phyloP scores from a whole-genome alignment of 2,888 invertebrate species.

The Diaphora mendica region DNA sequence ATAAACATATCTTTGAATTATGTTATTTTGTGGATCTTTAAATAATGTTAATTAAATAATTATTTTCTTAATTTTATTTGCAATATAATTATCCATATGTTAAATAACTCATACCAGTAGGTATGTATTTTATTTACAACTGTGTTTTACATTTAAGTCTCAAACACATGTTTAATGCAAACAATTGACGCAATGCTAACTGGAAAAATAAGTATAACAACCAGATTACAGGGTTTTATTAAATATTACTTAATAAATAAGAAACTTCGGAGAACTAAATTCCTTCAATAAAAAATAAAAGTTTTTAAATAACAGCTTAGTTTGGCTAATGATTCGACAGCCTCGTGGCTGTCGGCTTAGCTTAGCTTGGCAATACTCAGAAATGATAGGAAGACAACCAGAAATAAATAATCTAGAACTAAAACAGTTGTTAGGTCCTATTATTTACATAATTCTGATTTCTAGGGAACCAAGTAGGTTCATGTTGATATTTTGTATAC shows the following conservation, averaged over 20 bases:
- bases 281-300: not conserved
- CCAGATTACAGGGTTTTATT: not conserved
- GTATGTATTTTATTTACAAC: not conserved
- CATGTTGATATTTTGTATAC: not conserved
- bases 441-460: not conserved
- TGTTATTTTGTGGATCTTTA: no score
- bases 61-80: not conserved
- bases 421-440: not conserved
- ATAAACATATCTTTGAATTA: not conserved
- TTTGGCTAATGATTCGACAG: not conserved
- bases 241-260: no score
- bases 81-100: not conserved
- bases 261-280: not conserved
- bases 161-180: not conserved
- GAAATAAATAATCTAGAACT: not conserved
- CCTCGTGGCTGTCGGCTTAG: no score
- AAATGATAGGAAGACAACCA: not conserved
- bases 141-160: not conserved
- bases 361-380: not conserved
- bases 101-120: not conserved
- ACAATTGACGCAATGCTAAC: not conserved
- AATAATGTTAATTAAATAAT: not conserved
- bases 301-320: not conserved
- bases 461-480: not conserved
- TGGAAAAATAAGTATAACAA: not conserved